phyloP scores from a whole-genome alignment of 92 coral and sea anemone genomes.

The Palythoa heliodiscus region DNA sequence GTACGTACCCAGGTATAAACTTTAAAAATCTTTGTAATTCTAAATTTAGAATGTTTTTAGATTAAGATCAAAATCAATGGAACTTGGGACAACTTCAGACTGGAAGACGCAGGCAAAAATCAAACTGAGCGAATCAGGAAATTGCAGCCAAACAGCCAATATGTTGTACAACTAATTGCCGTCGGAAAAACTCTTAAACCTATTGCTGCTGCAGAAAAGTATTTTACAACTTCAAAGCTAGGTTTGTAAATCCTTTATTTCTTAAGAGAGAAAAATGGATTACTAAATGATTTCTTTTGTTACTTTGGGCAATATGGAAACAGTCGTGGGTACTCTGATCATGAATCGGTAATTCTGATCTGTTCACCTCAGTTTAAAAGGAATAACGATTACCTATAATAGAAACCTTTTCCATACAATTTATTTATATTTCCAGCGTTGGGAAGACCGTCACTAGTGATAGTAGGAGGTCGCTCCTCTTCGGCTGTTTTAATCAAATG shows the following conservation, averaged over 20 bases:
- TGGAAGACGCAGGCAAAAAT: neutral
- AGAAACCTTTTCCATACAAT: neutral
- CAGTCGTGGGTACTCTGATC: too few species aligned
- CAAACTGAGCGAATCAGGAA: slow-evolving; percentile 21
- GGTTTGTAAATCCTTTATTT: neutral
- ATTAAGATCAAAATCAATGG: slow-evolving; percentile 12
- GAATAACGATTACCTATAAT: too few species aligned
- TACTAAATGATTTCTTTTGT: too few species aligned
- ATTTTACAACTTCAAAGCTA: slow-evolving; percentile 27
- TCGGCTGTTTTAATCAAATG: slow-evolving; percentile 60
- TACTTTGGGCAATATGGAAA: too few species aligned
- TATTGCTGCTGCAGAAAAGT: slow-evolving; percentile 20
- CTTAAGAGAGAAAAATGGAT: neutral
- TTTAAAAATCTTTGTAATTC: too few species aligned
- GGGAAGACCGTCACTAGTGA: slow-evolving; percentile 59
- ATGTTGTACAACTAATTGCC: slow-evolving; percentile 55
- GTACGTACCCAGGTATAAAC: too few species aligned
- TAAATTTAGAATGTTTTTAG: neutral
- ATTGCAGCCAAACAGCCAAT: slow-evolving; percentile 45
- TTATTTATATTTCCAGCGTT: slow-evolving; percentile 30
- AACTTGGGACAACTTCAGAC: slow-evolving; percentile 7
- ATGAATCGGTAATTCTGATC: too few species aligned
- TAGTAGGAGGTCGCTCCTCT: slow-evolving; percentile 64
- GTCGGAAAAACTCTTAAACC: neutral
- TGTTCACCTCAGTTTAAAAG: too few species aligned